Evolutionary conservation across 2,888 invertebrate genomes (phyloP), one percentile per base, ranked within the genome.

Genomic region (Timema cristinae): DNA sequence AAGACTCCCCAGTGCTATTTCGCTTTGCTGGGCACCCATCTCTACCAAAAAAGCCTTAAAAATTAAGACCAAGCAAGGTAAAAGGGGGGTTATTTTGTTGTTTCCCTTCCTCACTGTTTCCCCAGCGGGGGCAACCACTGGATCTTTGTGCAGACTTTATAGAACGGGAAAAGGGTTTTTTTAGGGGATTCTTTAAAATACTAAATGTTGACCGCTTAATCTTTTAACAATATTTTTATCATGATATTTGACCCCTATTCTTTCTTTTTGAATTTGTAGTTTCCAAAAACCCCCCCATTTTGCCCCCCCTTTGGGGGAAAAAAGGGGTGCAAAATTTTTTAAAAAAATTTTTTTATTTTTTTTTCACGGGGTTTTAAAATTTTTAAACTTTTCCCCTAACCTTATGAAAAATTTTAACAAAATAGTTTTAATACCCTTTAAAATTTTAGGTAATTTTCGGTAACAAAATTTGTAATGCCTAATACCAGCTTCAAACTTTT

Each of bases 71-170:
- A 32, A 11, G 63, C 63, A 11, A 32, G 63, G 63, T n/a, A n/a
- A 63, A 47, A 47, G 16, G 9, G 7, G 16, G 6, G 49, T 70
- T 63, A 47, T 48, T 48, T 51, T 59, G 32, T 50, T 68, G 67
- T 16, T 59, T 68, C n/a, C 16, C 68, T 67, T 5, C 71, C 71
- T 13, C 71, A 70, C 61, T 70, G 32, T 13, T 51, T n/a, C n/a
- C 59, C 59, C 63, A 32, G 0, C 47, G 10, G 16, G 11, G 16
- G 11, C 63, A 63, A 32, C 63, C 7, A 63, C 13, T 63, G 63
- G 63, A 8, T 63, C 47, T 9, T 13, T 63, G 47, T 63, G 63
- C 32, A 63, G 47, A n/a, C 47, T n/a, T 63, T 1, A 63, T 13
- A 47, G 32, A 32, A 32, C 32, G 5, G 47, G 2, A 7, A 63